Percentiles rank a stretch among this genome's conserved stretches.
phyloP scores from a whole-genome alignment of 2,888 invertebrate genomes.

The Reticulitermes lucifugus region DNA sequence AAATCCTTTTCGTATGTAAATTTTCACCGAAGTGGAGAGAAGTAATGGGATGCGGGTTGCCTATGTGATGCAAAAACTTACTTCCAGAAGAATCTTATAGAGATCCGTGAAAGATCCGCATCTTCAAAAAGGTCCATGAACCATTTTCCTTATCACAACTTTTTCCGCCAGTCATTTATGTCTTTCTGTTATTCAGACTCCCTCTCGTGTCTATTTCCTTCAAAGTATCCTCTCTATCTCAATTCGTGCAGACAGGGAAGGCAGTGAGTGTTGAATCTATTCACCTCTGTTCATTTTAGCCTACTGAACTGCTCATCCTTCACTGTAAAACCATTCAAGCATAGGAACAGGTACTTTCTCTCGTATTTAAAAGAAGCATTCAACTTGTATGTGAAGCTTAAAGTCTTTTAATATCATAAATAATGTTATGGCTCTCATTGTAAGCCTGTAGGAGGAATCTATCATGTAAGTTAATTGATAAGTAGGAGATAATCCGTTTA shows the following conservation, averaged over 20 bases:
- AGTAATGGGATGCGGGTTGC: slow-evolving; percentile 51
- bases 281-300: slow-evolving; percentile 8
- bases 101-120: slow-evolving; percentile 18
- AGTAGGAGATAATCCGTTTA: no score
- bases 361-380: no score
- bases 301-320: neutral
- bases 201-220: neutral
- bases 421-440: no score
- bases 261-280: neutral
- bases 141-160: slow-evolving; percentile 23
- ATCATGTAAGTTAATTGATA: no score
- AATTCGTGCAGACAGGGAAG: neutral
- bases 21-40: slow-evolving; percentile 46
- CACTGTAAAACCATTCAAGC: neutral
- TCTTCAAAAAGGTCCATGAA: slow-evolving; percentile 23
- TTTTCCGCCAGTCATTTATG: slow-evolving; percentile 5
- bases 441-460: no score
- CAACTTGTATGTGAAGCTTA: no score
- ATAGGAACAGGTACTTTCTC: neutral
- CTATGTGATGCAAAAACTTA: slow-evolving; percentile 30
- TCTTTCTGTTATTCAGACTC: slow-evolving; percentile 16
- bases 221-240: neutral
- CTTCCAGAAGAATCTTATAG: slow-evolving; percentile 20
- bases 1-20: slow-evolving; percentile 53
- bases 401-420: no score